Percentiles rank a stretch among this genome's conserved stretches.
These are phyloP conservation scores for Siniperca chuatsi DNA, from an alignment of 2,113 vertebrate genomes.

Conservation along the genomic window DNA sequence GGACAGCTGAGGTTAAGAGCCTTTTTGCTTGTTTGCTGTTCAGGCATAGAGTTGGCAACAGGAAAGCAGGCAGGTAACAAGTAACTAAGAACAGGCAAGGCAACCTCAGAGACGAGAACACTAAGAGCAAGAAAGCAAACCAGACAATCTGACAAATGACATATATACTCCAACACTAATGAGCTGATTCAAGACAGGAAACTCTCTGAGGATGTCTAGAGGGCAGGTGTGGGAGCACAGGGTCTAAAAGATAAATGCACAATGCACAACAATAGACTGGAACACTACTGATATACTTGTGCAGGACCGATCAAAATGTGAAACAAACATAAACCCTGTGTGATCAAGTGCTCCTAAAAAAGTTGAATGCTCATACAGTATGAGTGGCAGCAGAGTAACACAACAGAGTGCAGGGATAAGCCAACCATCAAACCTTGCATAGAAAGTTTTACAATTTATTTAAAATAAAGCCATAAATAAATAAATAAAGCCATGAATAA, in stretches of 20 bases:
- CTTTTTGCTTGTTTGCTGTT: conserved; percentile 51
- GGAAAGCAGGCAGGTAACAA: conserved; percentile 21
- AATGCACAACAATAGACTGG: conserved; percentile 13
- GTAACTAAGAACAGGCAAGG: conserved; percentile 28
- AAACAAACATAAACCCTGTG: no score
- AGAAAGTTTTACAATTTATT: no score
- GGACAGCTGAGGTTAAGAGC: conserved; percentile 56
- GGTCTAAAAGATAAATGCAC: conserved; percentile 45
- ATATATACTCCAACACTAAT: conserved; percentile 57
- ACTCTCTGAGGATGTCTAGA: conserved; percentile 40
- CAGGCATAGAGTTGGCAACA: conserved; percentile 37
- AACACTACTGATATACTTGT: neutral
- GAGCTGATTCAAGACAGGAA: conserved; percentile 60
- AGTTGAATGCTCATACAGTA: no score
- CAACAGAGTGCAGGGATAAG: no score
- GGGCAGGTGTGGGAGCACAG: conserved; percentile 21
- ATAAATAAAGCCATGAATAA: no score
- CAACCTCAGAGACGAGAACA: conserved; percentile 30
- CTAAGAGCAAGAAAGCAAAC: conserved; percentile 38
- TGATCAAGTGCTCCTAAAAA: no score
- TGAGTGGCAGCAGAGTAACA: no score
- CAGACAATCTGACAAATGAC: conserved; percentile 60
- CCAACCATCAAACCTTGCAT: no score
- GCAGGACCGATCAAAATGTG: neutral
- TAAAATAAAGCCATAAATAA: no score